Conservation (phyloP, 1,140 invertebrate species). For the Drosophila triauraria region DNA sequence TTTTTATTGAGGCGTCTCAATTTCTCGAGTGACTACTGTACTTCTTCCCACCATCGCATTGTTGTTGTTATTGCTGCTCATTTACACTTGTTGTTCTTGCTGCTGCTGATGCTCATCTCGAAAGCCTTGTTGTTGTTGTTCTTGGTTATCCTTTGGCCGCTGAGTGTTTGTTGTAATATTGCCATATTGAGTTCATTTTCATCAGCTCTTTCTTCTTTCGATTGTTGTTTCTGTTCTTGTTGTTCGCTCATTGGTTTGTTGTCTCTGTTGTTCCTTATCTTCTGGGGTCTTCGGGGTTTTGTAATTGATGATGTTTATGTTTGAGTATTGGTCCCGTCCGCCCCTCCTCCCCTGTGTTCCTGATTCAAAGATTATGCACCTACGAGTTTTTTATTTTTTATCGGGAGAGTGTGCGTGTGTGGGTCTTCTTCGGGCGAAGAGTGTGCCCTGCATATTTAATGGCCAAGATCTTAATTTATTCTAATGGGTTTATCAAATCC, state of each 20-base stretch:
- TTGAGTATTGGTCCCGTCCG: constrained; percentile 30
- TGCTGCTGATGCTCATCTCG: constrained; percentile 19
- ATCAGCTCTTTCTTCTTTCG: constrained; percentile 28
- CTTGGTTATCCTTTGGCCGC: constrained; percentile 19
- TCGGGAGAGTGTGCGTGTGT: constrained; percentile 40
- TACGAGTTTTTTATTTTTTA: constrained; percentile 24
- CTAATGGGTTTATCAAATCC: constrained; percentile 75
- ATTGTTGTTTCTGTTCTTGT: constrained; percentile 15
- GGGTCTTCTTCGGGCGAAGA: constrained; percentile 49
- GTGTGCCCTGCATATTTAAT: constrained; percentile 72
- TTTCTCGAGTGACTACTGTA: constrained; percentile 1
- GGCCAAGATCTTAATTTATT: constrained; percentile 74
- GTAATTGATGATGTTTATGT: constrained; percentile 82
- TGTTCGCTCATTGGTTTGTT: constrained; percentile 28
- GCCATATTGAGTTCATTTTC: constrained; percentile 41
- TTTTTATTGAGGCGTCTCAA: neutral
- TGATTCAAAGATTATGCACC: constrained; percentile 79
- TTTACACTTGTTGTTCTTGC: constrained; percentile 39
- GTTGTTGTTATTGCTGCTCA: constrained; percentile 27
- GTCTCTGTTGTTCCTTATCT: constrained; percentile 34
- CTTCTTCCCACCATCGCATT: neutral
- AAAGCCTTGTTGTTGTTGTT: constrained; percentile 6
- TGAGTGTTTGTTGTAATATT: constrained; percentile 25
- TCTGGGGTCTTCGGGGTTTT: constrained; percentile 56
- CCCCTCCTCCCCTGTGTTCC: constrained; percentile 11